Conservation (phyloP, 2,797 vertebrate genomes). For the Prunella strophiata region DNA sequence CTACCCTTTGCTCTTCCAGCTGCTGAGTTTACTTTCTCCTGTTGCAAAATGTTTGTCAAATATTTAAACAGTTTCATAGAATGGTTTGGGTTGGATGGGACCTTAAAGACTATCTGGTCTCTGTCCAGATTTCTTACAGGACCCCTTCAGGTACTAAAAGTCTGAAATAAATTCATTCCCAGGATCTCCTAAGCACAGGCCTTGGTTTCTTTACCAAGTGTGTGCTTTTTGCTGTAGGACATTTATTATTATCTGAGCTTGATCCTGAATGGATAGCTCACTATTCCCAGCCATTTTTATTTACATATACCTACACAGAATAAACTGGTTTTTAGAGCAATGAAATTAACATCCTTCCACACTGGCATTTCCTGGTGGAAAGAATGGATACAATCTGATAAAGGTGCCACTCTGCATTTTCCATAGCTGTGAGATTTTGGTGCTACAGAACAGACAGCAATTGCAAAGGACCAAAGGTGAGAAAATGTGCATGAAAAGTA, state of each 20-base stretch:
- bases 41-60: conserved; percentile 8
- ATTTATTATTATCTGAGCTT: not conserved
- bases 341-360: not conserved
- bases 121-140: not conserved
- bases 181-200: not conserved
- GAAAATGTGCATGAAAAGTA: not conserved
- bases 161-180: not conserved
- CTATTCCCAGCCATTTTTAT: not conserved
- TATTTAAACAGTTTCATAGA: not conserved
- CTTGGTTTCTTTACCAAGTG: not conserved
- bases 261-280: not conserved
- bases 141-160: not conserved
- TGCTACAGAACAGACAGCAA: not conserved
- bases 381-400: not conserved
- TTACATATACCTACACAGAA: not conserved
- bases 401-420: not conserved
- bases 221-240: not conserved
- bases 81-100: not conserved
- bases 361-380: not conserved
- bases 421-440: not conserved
- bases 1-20: not conserved
- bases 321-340: conserved; percentile 1
- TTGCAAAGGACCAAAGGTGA: not conserved
- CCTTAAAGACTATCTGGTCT: not conserved
- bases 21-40: conserved; percentile 11